phyloP scores from a whole-genome alignment of 23 tunicate species.

The Styela plicata region DNA sequence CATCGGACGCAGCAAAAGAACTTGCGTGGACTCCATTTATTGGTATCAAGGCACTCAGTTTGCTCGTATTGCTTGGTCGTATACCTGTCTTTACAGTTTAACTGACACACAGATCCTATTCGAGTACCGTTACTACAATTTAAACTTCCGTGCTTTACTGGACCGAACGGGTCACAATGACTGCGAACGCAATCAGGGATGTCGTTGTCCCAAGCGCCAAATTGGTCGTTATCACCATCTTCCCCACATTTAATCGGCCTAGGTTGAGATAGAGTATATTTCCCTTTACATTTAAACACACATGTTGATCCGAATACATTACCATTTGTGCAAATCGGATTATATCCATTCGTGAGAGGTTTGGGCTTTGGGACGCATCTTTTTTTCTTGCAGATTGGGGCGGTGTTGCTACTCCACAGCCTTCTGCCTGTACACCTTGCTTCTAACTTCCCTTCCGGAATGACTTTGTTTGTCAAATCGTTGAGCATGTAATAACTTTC shows the following conservation, averaged over 20 bases:
- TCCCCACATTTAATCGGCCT: background rate
- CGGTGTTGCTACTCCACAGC: background rate
- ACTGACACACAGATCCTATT: constrained; percentile 6
- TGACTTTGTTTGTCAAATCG: background rate
- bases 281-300: background rate
- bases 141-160: background rate
- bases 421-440: background rate
- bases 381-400: background rate
- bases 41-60: background rate
- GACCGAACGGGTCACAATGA: background rate
- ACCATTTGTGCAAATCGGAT: background rate
- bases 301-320: background rate
- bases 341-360: background rate
- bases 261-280: background rate
- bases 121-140: background rate
- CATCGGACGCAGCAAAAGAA: constrained; percentile 8
- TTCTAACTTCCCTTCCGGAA: background rate
- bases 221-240: background rate
- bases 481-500: constrained; percentile 10
- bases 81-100: background rate
- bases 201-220: background rate
- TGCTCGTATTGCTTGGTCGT: background rate
- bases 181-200: background rate
- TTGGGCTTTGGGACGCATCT: background rate
- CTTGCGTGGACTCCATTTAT: background rate